Evolutionary conservation across 2,113 vertebrate species (phyloP).

Genomic region (Geococcyx californianus): DNA sequence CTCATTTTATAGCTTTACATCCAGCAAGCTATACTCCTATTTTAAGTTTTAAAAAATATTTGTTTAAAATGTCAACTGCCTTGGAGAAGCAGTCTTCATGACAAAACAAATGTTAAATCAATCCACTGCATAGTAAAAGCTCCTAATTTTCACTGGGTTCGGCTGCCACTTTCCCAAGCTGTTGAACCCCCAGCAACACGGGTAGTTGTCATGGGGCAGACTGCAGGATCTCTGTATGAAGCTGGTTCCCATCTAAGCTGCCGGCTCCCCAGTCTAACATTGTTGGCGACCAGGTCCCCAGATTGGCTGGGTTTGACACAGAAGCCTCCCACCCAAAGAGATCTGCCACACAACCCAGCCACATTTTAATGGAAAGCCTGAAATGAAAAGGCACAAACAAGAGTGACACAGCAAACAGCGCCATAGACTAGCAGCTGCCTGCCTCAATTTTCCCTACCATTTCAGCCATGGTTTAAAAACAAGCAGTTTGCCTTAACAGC

Average conservation of each 20-base stretch:
- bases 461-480: neutral
- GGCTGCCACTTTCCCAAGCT: neutral
- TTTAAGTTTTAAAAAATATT: neutral
- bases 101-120: neutral
- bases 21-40: neutral
- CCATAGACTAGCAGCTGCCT: neutral
- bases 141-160: neutral
- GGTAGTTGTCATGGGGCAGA: neutral
- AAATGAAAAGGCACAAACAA: neutral
- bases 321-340: neutral
- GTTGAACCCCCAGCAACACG: neutral
- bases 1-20: neutral
- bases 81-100: neutral
- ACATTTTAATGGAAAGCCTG: neutral
- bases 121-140: neutral
- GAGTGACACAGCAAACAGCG: neutral
- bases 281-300: neutral
- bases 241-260: neutral
- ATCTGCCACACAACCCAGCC: neutral
- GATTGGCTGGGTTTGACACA: neutral
- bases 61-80: neutral
- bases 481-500: neutral
- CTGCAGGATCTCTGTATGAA: neutral
- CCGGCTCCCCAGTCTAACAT: neutral
- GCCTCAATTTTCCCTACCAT: neutral